Evolutionary conservation across 1,140 invertebrate genomes (phyloP).

Genomic region (Propsilocerus akamusi): DNA sequence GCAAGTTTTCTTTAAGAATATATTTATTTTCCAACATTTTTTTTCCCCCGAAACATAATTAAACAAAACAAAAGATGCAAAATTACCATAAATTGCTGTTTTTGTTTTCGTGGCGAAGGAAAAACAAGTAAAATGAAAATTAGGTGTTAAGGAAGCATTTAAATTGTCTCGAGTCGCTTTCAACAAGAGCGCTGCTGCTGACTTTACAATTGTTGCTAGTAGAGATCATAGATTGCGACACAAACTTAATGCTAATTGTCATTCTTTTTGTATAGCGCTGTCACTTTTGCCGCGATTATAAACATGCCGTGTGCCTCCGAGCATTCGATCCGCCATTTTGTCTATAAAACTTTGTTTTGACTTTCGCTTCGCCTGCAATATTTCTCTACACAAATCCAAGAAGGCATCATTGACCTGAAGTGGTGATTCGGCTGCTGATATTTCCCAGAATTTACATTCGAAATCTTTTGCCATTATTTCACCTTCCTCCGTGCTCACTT

Average conservation of each 20-base stretch:
- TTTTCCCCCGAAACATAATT: too few species aligned
- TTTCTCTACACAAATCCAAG: conserved; percentile 64
- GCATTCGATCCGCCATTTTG: conserved; percentile 49
- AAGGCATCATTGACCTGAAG: conserved; percentile 62
- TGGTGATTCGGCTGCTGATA: conserved; percentile 76
- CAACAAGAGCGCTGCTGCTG: too few species aligned
- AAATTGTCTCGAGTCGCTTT: too few species aligned
- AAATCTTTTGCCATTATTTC: conserved; percentile 74
- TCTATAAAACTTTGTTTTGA: conserved; percentile 68
- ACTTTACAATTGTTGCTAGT: too few species aligned
- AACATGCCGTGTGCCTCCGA: conserved; percentile 45
- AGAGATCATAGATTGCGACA: too few species aligned
- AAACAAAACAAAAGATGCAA: too few species aligned
- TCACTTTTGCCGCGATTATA: conserved; percentile 74
- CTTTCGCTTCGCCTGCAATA: conserved; percentile 51
- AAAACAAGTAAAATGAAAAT: too few species aligned
- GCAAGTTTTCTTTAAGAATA: too few species aligned
- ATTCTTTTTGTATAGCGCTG: conserved; percentile 63
- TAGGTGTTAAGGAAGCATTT: too few species aligned
- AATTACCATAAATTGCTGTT: too few species aligned
- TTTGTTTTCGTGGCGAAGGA: too few species aligned
- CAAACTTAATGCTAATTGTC: conserved; percentile 15
- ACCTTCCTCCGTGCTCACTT: conserved; percentile 74
- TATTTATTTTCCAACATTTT: too few species aligned
- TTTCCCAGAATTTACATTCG: conserved; percentile 73